phyloP scores from a whole-genome alignment of 2,113 vertebrate species.

The Phaethornis superciliosus region DNA sequence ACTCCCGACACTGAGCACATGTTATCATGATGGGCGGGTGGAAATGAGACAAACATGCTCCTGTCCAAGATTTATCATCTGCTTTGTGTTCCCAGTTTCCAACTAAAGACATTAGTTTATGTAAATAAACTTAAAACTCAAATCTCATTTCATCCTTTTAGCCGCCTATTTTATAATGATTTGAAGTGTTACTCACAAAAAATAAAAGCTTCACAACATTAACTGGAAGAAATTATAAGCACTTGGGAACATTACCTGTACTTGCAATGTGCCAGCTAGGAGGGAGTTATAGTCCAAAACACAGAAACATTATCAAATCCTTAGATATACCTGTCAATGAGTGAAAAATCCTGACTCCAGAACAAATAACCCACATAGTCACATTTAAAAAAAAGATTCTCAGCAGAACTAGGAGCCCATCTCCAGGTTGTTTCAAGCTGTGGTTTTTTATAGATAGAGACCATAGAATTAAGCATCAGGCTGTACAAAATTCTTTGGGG shows the following conservation, averaged over 20 bases:
- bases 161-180: neutral
- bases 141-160: neutral
- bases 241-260: neutral
- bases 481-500: neutral
- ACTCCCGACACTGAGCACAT: accelerated
- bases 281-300: neutral
- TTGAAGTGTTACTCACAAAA: neutral
- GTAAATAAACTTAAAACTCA: neutral
- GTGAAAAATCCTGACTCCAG: neutral
- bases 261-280: neutral
- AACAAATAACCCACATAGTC: neutral
- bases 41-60: neutral
- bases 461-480: neutral
- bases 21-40: neutral
- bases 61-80: neutral
- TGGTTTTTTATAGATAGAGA: neutral
- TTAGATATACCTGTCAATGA: neutral
- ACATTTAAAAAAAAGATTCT: neutral
- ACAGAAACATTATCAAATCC: neutral
- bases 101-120: neutral
- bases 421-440: neutral
- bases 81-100: neutral
- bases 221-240: neutral
- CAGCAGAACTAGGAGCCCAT: neutral
- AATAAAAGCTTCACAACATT: neutral